Conservation (phyloP, 2,888 invertebrate genomes). For the Drosophila fungiperda region DNA sequence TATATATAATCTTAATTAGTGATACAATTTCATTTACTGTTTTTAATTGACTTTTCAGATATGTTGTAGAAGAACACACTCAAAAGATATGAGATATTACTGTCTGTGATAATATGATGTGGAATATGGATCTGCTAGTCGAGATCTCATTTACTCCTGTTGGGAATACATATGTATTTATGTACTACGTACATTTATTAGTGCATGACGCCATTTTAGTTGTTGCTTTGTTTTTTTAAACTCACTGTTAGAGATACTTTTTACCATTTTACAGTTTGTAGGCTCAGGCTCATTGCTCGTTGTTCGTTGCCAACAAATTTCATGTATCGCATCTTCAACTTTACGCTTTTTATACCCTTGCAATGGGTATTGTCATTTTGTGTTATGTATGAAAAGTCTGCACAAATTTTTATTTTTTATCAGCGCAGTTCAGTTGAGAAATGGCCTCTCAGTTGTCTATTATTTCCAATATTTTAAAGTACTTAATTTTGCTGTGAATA, state of each 20-base stretch:
- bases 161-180: background rate
- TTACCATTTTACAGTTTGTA: conserved; percentile 50
- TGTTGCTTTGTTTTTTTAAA: background rate
- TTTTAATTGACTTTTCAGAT: background rate
- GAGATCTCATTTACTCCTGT: background rate
- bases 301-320: conserved; percentile 42
- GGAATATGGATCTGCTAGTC: background rate
- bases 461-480: background rate
- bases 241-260: conserved; percentile 25
- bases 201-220: conserved; percentile 37
- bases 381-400: background rate
- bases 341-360: conserved; percentile 2
- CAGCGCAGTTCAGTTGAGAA: background rate
- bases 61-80: background rate
- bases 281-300: conserved; percentile 26
- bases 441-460: background rate
- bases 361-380: background rate
- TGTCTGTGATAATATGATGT: background rate
- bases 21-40: background rate
- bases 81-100: background rate
- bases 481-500: background rate
- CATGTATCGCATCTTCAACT: conserved; percentile 45
- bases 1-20: background rate
- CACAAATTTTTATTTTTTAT: background rate
- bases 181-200: conserved; percentile 21